Conservation (phyloP, 2,888 invertebrate genomes). For the Girardia tigrina region DNA sequence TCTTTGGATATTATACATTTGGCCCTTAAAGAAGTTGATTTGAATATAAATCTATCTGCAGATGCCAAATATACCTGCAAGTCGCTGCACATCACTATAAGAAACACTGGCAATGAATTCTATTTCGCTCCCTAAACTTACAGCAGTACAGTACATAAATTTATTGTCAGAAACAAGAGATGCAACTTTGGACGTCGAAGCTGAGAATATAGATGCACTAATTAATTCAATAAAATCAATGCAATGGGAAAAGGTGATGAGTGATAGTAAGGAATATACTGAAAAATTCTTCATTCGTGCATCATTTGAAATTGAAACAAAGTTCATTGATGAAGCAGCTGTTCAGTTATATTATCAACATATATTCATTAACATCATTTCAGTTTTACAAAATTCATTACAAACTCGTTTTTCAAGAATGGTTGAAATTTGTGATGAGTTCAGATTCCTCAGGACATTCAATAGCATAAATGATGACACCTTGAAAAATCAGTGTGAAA, state of each 20-base stretch:
- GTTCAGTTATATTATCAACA: not conserved
- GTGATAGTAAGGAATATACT: not conserved
- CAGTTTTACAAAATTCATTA: not conserved
- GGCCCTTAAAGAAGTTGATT: not conserved
- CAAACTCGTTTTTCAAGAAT: not conserved
- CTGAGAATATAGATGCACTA: too few relatives aligned
- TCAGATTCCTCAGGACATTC: not conserved
- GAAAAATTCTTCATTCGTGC: not conserved
- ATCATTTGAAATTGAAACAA: too few relatives aligned
- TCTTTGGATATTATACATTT: not conserved
- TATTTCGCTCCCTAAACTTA: not conserved
- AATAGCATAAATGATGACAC: not conserved
- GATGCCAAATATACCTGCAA: not conserved
- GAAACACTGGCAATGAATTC: not conserved
- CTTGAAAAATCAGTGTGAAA: too few relatives aligned
- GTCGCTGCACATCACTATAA: slow-evolving; percentile 1
- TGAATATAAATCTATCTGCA: not conserved
- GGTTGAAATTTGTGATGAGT: not conserved
- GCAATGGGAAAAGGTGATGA: not conserved
- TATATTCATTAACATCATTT: not conserved
- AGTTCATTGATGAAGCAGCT: not conserved
- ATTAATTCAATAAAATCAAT: too few relatives aligned
- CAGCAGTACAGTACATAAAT: slow-evolving; percentile 2
- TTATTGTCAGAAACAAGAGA: not conserved
- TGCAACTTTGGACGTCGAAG: not conserved